Conservation (phyloP, 1,140 invertebrate species). For the Armadillidium nasatum region DNA sequence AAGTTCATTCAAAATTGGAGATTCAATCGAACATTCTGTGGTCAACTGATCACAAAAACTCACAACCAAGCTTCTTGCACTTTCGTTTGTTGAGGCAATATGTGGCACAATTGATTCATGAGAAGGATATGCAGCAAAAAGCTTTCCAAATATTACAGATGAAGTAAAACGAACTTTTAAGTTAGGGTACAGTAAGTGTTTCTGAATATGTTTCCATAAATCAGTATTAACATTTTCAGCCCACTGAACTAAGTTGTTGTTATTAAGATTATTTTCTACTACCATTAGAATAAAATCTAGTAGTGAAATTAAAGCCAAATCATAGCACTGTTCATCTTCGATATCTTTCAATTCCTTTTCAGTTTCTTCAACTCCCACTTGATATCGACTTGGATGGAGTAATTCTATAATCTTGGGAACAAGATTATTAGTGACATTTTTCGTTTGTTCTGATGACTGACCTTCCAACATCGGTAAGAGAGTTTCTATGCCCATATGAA, state of each 20-base stretch:
- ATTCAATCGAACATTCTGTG: slow-evolving; percentile 24
- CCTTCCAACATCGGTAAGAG: slow-evolving; percentile 31
- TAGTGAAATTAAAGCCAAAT: slow-evolving; percentile 28
- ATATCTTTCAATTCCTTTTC: not conserved
- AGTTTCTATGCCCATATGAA: slow-evolving; percentile 21
- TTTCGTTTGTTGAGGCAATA: slow-evolving; percentile 19
- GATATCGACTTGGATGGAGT: slow-evolving; percentile 18
- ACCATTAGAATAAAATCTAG: slow-evolving; percentile 34
- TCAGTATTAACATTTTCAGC: slow-evolving; percentile 19
- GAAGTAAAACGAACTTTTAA: slow-evolving; percentile 34
- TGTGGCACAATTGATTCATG: slow-evolving; percentile 26
- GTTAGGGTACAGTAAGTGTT: slow-evolving; percentile 33
- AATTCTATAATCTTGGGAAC: slow-evolving; percentile 12
- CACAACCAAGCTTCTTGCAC: slow-evolving; percentile 26
- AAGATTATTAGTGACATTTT: slow-evolving; percentile 19
- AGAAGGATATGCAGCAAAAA: slow-evolving; percentile 36
- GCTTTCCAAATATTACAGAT: slow-evolving; percentile 28
- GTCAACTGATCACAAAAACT: slow-evolving; percentile 38
- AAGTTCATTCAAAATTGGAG: slow-evolving; percentile 29
- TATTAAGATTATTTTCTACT: slow-evolving; percentile 10
- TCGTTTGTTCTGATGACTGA: not conserved
- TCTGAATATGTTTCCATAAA: slow-evolving; percentile 33
- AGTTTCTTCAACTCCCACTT: not conserved
- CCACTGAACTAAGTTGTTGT: slow-evolving; percentile 30
- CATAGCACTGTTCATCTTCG: slow-evolving; percentile 29